Percentiles rank a stretch among this genome's conserved stretches.
Conservation (phyloP, 2,113 vertebrate genomes). For the Saccopteryx leptura region DNA sequence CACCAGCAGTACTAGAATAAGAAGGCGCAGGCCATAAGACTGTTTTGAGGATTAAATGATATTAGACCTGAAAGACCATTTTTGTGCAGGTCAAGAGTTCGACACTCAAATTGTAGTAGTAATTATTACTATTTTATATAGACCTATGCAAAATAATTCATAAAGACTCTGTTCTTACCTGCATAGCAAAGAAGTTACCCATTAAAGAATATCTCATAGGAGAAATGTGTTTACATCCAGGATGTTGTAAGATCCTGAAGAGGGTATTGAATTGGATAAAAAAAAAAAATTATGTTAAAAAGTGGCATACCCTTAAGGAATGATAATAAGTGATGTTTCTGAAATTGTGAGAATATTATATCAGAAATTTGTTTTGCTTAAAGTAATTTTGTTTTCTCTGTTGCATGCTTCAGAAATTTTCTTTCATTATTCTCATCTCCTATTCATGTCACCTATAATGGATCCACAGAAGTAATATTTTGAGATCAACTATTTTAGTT, state of each 20-base stretch:
- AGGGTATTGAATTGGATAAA: background rate
- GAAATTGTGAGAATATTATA: background rate
- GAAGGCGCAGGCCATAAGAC: background rate
- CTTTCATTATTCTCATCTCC: background rate
- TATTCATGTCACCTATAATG: background rate
- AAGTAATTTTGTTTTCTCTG: background rate
- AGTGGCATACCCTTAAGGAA: background rate
- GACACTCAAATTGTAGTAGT: background rate
- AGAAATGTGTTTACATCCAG: background rate
- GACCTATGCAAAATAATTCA: background rate
- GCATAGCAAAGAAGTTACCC: background rate
- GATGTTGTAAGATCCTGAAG: fast-evolving
- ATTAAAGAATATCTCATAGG: background rate
- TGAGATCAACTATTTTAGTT: background rate
- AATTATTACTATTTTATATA: background rate
- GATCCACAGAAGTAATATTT: background rate
- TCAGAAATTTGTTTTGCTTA: background rate
- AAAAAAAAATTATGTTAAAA: background rate
- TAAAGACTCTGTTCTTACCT: background rate
- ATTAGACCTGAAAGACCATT: no score
- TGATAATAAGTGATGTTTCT: background rate
- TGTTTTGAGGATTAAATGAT: background rate
- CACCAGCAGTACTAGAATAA: background rate
- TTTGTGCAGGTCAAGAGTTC: background rate
- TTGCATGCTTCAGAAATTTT: background rate